phyloP scores from a whole-genome alignment of 2,888 invertebrate genomes.

The Balanococcus diminutus region DNA sequence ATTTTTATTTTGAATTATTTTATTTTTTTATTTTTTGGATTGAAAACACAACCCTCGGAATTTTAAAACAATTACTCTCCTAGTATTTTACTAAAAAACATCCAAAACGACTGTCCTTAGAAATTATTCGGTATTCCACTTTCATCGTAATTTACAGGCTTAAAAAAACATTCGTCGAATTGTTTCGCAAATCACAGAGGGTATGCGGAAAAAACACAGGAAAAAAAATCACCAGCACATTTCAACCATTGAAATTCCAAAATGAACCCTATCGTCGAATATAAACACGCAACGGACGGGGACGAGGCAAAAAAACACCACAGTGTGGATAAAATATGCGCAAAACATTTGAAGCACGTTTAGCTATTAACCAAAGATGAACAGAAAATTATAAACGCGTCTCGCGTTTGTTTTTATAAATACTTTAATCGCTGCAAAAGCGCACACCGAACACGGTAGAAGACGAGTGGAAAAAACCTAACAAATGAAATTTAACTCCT shows the following conservation, averaged over 20 bases:
- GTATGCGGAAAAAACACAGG: background rate
- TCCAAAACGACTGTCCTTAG: background rate
- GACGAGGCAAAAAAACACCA: background rate
- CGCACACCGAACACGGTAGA: background rate
- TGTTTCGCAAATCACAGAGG: background rate
- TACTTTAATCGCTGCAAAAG: conserved; percentile 6
- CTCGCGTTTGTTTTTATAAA: conserved; percentile 41
- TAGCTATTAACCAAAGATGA: conserved; percentile 33
- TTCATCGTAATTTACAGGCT: background rate
- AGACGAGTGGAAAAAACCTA: background rate
- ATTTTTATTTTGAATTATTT: no score
- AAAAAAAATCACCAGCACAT: background rate
- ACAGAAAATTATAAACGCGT: conserved; percentile 35
- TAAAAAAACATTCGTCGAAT: background rate
- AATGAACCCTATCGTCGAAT: conserved; percentile 16
- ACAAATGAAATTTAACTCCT: conserved; percentile 28
- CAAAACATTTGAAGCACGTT: conserved; percentile 39
- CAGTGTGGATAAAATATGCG: conserved; percentile 18
- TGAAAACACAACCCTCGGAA: no score
- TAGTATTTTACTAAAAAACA: no score
- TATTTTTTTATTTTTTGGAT: no score
- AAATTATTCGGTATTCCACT: background rate
- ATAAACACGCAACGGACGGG: background rate
- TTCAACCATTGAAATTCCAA: conserved; percentile 9
- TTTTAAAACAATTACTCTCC: no score